Conservation (phyloP, 2,113 vertebrate species). For the Pipra filicauda region DNA sequence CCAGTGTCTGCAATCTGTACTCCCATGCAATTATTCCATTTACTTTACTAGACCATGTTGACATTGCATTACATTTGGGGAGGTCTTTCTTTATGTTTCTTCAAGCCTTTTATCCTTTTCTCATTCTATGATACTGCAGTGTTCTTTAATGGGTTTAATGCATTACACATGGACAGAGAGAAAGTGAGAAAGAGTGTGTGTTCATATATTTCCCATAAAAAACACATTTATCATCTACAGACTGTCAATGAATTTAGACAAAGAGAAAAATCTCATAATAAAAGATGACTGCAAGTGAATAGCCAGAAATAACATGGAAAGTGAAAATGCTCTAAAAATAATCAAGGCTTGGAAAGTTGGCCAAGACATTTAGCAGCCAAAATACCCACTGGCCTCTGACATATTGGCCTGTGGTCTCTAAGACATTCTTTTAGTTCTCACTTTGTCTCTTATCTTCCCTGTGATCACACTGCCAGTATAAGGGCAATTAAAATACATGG, state of each 20-base stretch:
- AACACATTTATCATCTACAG: not conserved
- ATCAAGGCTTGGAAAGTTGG: not conserved
- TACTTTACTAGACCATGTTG: not conserved
- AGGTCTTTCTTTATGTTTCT: not conserved
- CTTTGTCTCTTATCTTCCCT: not conserved
- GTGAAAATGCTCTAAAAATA: not conserved
- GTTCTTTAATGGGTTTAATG: not conserved
- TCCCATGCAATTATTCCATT: not conserved
- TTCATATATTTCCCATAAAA: not conserved
- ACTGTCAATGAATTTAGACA: not conserved
- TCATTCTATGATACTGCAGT: not conserved
- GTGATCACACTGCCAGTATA: not conserved
- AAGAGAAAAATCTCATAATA: not conserved
- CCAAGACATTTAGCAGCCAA: not conserved
- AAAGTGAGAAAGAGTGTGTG: too few species aligned
- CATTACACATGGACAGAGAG: not conserved
- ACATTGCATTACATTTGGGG: not conserved
- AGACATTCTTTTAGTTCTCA: not conserved
- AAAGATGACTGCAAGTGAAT: not conserved
- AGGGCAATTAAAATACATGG: not conserved
- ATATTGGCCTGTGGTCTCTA: not conserved
- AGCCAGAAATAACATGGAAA: not conserved
- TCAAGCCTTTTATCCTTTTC: not conserved
- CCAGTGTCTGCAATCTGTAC: not conserved
- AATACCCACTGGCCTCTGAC: not conserved